Conservation (phyloP, 2,888 invertebrate species). For the Odontocolon sp. region DNA sequence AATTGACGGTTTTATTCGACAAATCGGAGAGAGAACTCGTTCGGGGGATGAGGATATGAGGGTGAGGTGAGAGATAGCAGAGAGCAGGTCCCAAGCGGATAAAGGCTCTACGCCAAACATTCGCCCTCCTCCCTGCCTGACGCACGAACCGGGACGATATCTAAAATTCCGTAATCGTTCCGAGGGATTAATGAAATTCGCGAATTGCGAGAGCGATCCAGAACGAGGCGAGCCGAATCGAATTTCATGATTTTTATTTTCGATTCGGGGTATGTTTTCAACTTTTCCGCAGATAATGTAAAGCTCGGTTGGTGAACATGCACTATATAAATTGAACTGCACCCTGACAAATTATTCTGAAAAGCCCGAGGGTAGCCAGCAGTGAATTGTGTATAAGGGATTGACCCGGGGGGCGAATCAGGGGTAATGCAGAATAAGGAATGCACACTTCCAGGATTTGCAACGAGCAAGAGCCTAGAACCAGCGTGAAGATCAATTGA, state of each 20-base stretch:
- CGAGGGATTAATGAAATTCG: constrained; percentile 42
- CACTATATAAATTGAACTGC: not conserved
- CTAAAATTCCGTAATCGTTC: constrained; percentile 38
- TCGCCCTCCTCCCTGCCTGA: not conserved
- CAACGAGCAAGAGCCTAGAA: not conserved
- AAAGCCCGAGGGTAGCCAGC: not conserved
- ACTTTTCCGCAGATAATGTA: not conserved
- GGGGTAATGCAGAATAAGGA: not conserved
- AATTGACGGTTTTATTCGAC: constrained; percentile 61
- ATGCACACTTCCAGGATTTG: not conserved
- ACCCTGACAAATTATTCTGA: not conserved
- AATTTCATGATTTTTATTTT: not conserved
- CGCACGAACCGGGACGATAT: constrained; percentile 14
- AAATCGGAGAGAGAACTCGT: constrained; percentile 44
- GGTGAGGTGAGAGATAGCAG: constrained; percentile 33
- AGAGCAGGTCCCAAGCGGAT: constrained; percentile 35
- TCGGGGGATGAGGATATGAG: not conserved
- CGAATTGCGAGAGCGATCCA: constrained; percentile 23
- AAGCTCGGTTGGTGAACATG: not conserved
- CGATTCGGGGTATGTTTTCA: not conserved
- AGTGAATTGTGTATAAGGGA: not conserved
- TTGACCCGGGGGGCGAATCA: not conserved
- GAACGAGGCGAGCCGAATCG: not conserved
- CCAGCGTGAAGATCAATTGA: constrained; percentile 28
- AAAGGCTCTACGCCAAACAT: constrained; percentile 29